Base-by-base conservation (phyloP, 2,113 vertebrate genomes). In the Chlorodrepanis virens region DNA sequence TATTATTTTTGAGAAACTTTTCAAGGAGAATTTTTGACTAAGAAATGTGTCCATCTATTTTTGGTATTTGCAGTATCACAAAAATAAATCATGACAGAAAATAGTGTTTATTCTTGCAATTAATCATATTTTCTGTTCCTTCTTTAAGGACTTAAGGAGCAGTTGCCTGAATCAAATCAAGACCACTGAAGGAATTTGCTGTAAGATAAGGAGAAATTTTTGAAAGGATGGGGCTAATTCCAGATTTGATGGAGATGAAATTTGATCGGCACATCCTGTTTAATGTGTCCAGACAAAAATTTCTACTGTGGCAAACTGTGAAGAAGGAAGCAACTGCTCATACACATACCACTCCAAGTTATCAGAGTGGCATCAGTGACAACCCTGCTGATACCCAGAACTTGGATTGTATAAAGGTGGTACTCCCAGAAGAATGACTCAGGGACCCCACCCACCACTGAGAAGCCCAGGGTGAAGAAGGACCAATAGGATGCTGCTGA, bases 331-430 rank as follows among this genome's bases (percentile, higher is more conserved):
- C 4, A 64, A 33, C 25, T 64, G 27, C 14, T 65, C 31, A 19
- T 19, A 12, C 4, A 50, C 12, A 33, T 19, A 17, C 5, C 11
- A 31, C 5, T 10, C 25, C 25, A 80, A 59, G 4, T 14, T 29
- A 59, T 1, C 1, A 28, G 18, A 81, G 14, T 35, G 10, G 11
- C 33, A 52, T 15, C 18, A 0, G 0, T 1, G 2, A 11, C 15
- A 23, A 67, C 10, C 20, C 18, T 10, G 9, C n/a, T 27, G 39
- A 53, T 10, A 53, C 6, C 4, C 5, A 2, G 37, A 88, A 57
- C 19, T 14, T 17, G 37, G 37, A 59, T 40, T 74, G 10, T 44
- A 8, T 33, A 59, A 59, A 59, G 15, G 20, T 44, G 19, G 7
- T 44, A 44, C 6, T 44, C 19, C 11, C 35, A 74, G 37, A 50